Evolutionary conservation across 2,113 vertebrate genomes (phyloP), one percentile per base, ranked within the genome.

Genomic region (Lampris incognitus): DNA sequence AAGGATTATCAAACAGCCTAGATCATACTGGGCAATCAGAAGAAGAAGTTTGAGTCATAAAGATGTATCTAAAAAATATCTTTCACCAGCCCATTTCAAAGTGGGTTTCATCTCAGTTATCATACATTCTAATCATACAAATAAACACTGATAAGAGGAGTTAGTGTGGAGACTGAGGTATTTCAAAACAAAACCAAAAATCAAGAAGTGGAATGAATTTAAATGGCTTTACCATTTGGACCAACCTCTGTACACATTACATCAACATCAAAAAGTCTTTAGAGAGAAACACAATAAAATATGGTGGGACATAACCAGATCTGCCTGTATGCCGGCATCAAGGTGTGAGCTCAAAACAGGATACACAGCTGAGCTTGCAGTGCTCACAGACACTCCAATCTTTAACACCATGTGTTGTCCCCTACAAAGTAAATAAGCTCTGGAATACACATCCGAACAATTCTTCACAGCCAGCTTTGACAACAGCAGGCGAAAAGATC

Each of bases 341-440:
- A 48, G 72, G 86, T 84, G 87, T 70, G 81, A 90, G 55, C 36
- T 41, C n/a, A 78, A 61, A 78, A 61, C 61, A 74, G 64, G 74
- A 75, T 54, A 49, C 69, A 78, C 82, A 89, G 88, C 85, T 89
- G 87, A 87, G 77, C 49, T 55, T 59, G 84, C 82, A 87, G 60
- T 72, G 77, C 68, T 65, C 69, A 74, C 67, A 74, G 50, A 80
- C 78, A 40, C 54, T 37, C 58, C 65, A 11, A 2, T 40, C 52
- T 65, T 59, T 36, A 61, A 85, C 66, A 72, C 36, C 72, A 8
- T 24, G 50, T 7, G 9, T 52, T 52, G 9, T 10, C 50, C 3
- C 9, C 48, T 49, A 49, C 48, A 49, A 1, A 11, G 6, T 52
- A 8, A 52, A 52, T 52, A 8, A 10, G 24, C 24, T 24, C 24